Conservation (phyloP, 2,113 vertebrate species). For the Silurus meridionalis region DNA sequence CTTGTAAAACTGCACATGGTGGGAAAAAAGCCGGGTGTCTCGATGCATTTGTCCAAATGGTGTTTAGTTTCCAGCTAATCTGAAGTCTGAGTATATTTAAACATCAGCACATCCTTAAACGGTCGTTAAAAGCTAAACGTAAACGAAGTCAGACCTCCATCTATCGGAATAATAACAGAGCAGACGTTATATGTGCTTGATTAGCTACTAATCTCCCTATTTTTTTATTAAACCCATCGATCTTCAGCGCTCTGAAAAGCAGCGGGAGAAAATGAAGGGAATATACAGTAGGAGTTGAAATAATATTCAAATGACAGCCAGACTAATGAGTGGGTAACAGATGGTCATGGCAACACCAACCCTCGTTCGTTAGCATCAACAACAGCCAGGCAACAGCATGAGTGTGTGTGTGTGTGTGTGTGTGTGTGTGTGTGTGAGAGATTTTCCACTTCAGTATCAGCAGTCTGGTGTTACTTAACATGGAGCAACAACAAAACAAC, state of each 20-base stretch:
- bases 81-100: neutral
- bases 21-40: no score
- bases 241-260: neutral
- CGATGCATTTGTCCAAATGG: no score
- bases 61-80: no score
- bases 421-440: neutral
- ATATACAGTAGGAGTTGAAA: neutral
- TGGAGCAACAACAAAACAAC: no score
- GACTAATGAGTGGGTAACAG: constrained; percentile 28
- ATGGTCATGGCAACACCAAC: constrained; percentile 16
- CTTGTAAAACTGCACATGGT: no score
- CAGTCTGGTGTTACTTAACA: neutral
- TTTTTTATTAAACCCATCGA: neutral
- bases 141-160: neutral
- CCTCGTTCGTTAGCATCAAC: neutral
- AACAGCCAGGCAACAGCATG: neutral
- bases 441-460: neutral
- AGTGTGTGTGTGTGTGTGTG: neutral
- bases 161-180: neutral
- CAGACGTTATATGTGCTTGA: neutral
- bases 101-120: neutral
- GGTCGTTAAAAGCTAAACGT: neutral
- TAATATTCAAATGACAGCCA: neutral
- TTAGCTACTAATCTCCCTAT: neutral
- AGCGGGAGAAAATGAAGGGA: neutral